Percentiles rank a stretch among this genome's conserved stretches.
Conservation (phyloP, 2,113 vertebrate species). For the Pituophis catenifer region DNA sequence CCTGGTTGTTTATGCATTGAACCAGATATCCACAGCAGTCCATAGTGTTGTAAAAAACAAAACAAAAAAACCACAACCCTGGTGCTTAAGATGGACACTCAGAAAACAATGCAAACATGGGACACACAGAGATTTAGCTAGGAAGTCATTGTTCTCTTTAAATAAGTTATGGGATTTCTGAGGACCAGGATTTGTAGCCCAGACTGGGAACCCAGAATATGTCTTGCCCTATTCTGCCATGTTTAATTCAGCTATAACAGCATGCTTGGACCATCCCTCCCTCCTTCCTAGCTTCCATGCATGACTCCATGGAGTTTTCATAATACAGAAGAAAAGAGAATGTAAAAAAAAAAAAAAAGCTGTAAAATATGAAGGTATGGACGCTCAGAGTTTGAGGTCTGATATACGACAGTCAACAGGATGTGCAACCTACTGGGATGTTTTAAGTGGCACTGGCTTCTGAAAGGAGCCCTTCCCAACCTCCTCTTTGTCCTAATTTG, state of each 20-base stretch:
- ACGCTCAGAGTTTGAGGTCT: not conserved
- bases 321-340: not conserved
- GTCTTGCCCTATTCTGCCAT: not conserved
- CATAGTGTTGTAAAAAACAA: not conserved
- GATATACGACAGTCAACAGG: not conserved
- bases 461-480: constrained; percentile 57
- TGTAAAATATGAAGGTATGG: too few species aligned
- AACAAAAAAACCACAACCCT: too few species aligned
- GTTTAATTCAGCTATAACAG: not conserved
- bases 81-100: not conserved
- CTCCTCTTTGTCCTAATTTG: constrained; percentile 55
- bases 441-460: constrained; percentile 34
- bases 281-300: not conserved
- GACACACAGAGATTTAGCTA: not conserved
- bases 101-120: not conserved
- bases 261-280: not conserved
- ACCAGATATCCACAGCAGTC: not conserved
- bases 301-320: not conserved
- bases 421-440: not conserved
- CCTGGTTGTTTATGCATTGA: not conserved
- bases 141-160: not conserved
- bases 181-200: not conserved
- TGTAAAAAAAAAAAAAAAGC: not conserved
- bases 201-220: not conserved
- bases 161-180: not conserved